Conservation (phyloP, 2,797 vertebrate species). For the Scyliorhinus canicula region DNA sequence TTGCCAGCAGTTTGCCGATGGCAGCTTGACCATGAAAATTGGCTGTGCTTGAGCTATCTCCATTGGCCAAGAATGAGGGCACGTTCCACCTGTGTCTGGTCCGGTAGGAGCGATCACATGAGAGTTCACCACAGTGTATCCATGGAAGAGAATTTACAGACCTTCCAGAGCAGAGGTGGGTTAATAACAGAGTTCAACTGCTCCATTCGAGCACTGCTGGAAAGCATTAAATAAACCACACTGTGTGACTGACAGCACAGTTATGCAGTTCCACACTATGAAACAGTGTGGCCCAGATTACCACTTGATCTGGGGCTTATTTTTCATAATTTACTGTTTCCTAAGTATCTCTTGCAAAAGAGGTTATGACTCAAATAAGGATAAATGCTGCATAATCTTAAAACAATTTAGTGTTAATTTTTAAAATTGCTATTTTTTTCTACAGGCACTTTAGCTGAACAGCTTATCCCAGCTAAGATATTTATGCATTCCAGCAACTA, state of each 20-base stretch:
- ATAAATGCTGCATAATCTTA: conserved; percentile 34
- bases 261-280: not conserved
- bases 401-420: conserved; percentile 33
- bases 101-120: not conserved
- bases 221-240: not conserved
- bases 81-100: not conserved
- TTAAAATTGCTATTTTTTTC: conserved; percentile 9
- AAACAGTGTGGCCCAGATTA: not conserved
- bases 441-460: conserved; percentile 16
- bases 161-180: not conserved
- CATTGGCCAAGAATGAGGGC: not conserved
- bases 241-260: not conserved
- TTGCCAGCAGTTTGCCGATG: not conserved
- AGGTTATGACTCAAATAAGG: conserved; percentile 18
- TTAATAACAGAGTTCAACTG: not conserved
- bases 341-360: not conserved
- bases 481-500: conserved; percentile 1
- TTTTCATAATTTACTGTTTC: conserved; percentile 18
- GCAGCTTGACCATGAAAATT: not conserved
- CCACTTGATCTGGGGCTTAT: not conserved
- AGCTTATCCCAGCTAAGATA: conserved; percentile 1
- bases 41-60: not conserved
- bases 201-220: not conserved
- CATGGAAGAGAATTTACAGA: not conserved
- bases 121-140: not conserved